A percentile compares a stretch with the other conserved stretches of the same genome.
phyloP scores from a whole-genome alignment of 1,140 invertebrate species.

The Temnothorax curvispinosus region DNA sequence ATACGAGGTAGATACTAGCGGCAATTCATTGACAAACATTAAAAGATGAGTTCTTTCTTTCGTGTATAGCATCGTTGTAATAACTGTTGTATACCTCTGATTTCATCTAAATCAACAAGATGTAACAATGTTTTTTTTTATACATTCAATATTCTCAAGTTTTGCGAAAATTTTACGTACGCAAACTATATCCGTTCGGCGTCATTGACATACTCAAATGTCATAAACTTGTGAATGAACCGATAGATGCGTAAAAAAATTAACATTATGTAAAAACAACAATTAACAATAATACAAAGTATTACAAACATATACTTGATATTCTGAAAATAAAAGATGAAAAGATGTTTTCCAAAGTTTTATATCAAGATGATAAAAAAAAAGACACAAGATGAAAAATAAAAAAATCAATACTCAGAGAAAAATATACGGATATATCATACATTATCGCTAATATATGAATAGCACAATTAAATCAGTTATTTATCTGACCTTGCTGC shows the following conservation, averaged over 20 bases:
- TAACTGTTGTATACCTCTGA: conserved; percentile 5
- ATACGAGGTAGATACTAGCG: conserved; percentile 18
- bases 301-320: conserved; percentile 68
- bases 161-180: conserved; percentile 19
- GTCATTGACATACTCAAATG: conserved; percentile 14
- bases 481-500: conserved; percentile 14
- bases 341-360: conserved; percentile 33
- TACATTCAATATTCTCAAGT: conserved; percentile 16
- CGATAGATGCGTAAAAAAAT: conserved; percentile 7
- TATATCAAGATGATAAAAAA: conserved; percentile 6
- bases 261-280: conserved; percentile 27
- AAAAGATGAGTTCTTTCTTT: conserved; percentile 34
- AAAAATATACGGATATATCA: not conserved
- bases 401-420: conserved; percentile 9
- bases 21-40: conserved; percentile 49
- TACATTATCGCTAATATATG: conserved; percentile 10
- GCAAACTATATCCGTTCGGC: not conserved
- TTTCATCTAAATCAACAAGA: conserved; percentile 29
- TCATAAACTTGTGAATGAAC: conserved; percentile 12
- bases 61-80: conserved; percentile 27
- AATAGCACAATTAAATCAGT: not conserved
- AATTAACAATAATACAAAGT: conserved; percentile 54
- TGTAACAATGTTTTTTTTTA: conserved; percentile 4
- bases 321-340: conserved; percentile 34
- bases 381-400: not conserved